These are phyloP conservation scores for Sander lucioperca DNA, from an alignment of 2,113 vertebrate species.

Conservation along the genomic window DNA sequence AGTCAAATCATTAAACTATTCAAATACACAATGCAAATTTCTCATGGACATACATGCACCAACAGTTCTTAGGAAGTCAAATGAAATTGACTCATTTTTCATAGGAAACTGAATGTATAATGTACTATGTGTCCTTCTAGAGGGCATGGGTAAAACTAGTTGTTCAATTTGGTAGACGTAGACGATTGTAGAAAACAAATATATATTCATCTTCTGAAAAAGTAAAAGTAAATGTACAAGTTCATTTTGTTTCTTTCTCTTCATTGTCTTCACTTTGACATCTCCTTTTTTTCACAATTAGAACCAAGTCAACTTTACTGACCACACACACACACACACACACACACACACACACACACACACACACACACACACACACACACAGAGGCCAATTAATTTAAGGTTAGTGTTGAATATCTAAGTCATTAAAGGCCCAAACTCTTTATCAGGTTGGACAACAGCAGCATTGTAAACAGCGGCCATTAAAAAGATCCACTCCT, in stretches of 20 bases:
- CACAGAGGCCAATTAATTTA: conserved; percentile 2
- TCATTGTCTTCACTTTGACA: background rate
- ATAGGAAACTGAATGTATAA: background rate
- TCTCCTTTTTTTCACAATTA: background rate
- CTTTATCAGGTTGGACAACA: conserved; percentile 31
- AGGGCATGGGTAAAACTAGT: background rate
- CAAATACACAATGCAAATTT: conserved; percentile 19
- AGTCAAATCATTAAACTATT: conserved; percentile 21
- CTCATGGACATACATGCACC: background rate
- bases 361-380: too few relatives aligned
- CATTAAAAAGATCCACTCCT: conserved; percentile 40
- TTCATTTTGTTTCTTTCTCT: background rate
- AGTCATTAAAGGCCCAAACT: conserved; percentile 26
- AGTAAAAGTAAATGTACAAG: background rate
- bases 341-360: too few relatives aligned
- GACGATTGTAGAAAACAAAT: background rate
- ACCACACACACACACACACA: too few relatives aligned
- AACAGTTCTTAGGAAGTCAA: background rate
- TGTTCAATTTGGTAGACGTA: background rate
- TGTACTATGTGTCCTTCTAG: background rate
- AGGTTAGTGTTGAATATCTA: background rate
- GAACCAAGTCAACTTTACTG: background rate
- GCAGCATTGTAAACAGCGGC: conserved; percentile 6
- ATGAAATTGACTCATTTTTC: background rate
- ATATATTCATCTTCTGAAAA: background rate